phyloP scores from a whole-genome alignment of 2,113 vertebrate species.

The Ibidorhyncha struthersii region DNA sequence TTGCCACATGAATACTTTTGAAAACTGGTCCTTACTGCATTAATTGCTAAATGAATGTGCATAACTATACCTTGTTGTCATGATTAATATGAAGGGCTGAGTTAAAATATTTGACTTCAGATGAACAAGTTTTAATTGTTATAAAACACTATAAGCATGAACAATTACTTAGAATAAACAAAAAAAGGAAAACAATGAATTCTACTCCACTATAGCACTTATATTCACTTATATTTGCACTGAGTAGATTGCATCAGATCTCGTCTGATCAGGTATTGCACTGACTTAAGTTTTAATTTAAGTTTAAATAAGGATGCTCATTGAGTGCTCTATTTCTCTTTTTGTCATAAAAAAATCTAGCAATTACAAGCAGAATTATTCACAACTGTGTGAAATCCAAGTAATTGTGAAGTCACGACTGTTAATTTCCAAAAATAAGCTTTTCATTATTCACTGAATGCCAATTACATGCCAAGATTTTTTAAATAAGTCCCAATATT shows the following conservation, averaged over 20 bases:
- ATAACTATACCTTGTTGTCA: not conserved
- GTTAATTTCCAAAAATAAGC: slow-evolving; percentile 52
- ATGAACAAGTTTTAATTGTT: not conserved
- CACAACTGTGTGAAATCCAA: slow-evolving; percentile 9
- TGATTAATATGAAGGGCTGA: not conserved
- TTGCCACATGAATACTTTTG: not conserved
- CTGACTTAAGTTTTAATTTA: not conserved
- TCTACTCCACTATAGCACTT: not conserved
- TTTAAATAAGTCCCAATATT: slow-evolving; percentile 46
- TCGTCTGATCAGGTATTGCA: not conserved
- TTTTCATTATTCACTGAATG: slow-evolving; percentile 24
- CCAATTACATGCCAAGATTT: slow-evolving; percentile 39
- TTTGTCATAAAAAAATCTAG: not conserved
- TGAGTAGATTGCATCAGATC: not conserved
- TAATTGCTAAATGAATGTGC: not conserved
- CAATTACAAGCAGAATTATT: not conserved
- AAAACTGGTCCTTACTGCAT: not conserved
- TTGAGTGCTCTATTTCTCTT: not conserved
- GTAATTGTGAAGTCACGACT: slow-evolving; percentile 34
- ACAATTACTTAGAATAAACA: not conserved
- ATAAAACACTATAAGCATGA: not conserved
- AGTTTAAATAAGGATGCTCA: not conserved
- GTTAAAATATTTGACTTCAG: not conserved
- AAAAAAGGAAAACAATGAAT: not conserved
- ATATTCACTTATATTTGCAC: not conserved